Conservation (phyloP, 2,888 invertebrate species). For the Leucoma salicis region DNA sequence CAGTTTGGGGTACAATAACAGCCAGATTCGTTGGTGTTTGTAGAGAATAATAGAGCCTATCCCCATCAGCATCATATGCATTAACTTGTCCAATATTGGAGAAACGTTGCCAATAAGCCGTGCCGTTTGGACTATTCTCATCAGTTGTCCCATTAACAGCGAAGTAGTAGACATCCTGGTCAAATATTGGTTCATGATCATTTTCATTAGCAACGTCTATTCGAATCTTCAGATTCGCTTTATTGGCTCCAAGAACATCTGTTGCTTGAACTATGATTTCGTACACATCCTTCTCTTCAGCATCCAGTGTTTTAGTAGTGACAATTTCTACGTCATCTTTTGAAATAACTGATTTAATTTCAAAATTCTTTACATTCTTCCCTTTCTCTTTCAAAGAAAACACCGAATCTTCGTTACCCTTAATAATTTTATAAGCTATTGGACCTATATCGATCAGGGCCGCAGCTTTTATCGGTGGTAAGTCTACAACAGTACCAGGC, state of each 20-base stretch:
- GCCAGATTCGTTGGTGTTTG: slow-evolving; percentile 90
- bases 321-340: slow-evolving; percentile 88
- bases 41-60: slow-evolving; percentile 93
- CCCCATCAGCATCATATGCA: slow-evolving; percentile 95
- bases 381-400: slow-evolving; percentile 87
- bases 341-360: slow-evolving; percentile 78
- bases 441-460: slow-evolving; percentile 85
- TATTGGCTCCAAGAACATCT: slow-evolving; percentile 90
- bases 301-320: slow-evolving; percentile 89
- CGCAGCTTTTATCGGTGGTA: slow-evolving; percentile 88
- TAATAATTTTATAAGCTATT: slow-evolving; percentile 90
- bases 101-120: slow-evolving; percentile 88
- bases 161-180: slow-evolving; percentile 89
- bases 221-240: slow-evolving; percentile 89
- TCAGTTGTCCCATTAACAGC: slow-evolving; percentile 85
- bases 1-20: slow-evolving; percentile 96
- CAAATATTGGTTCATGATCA: slow-evolving; percentile 94
- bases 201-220: slow-evolving; percentile 93
- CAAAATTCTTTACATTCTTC: slow-evolving; percentile 63
- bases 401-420: slow-evolving; percentile 87
- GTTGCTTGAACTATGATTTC: slow-evolving; percentile 90
- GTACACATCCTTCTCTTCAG: slow-evolving; percentile 88
- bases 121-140: slow-evolving; percentile 82
- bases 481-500: slow-evolving; percentile 86
- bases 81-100: slow-evolving; percentile 91